Conservation (phyloP, 2,888 invertebrate species). For the Aphrophora alni region DNA sequence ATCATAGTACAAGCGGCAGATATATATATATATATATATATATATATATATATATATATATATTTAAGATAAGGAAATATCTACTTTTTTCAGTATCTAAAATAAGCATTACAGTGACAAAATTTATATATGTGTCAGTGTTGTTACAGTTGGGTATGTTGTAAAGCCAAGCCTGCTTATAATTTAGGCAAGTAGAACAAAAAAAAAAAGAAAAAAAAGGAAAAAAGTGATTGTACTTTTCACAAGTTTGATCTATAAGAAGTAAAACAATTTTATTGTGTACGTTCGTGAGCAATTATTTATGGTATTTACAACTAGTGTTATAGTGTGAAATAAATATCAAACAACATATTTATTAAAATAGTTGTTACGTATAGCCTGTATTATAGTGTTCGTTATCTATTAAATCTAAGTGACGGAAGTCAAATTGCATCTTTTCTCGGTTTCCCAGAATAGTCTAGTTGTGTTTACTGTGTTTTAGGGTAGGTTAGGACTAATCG, state of each 20-base stretch:
- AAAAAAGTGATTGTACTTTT: not conserved
- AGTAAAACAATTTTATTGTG: not conserved
- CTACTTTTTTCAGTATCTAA: no score
- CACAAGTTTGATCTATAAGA: not conserved
- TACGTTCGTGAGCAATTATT: not conserved
- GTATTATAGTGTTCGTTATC: not conserved
- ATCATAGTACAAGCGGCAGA: no score
- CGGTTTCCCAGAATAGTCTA: not conserved
- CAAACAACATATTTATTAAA: not conserved
- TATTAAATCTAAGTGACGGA: not conserved
- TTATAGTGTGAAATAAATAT: not conserved
- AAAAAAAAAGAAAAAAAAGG: no score
- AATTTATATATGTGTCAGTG: no score
- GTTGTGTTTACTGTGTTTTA: slow-evolving; percentile 3
- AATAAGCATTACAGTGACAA: no score
- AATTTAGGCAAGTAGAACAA: no score
- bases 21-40: no score
- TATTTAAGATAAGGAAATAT: no score
- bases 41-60: no score
- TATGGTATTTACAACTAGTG: not conserved
- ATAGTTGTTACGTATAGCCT: not conserved
- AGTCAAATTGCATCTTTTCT: not conserved
- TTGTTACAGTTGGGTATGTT: no score
- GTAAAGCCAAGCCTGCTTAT: no score
- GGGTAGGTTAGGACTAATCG: not conserved